Percentiles rank a stretch among this genome's conserved stretches.
These are phyloP conservation scores for Peromyscus eremicus DNA, from an alignment of 2,797 vertebrate genomes.

Conservation along the genomic window DNA sequence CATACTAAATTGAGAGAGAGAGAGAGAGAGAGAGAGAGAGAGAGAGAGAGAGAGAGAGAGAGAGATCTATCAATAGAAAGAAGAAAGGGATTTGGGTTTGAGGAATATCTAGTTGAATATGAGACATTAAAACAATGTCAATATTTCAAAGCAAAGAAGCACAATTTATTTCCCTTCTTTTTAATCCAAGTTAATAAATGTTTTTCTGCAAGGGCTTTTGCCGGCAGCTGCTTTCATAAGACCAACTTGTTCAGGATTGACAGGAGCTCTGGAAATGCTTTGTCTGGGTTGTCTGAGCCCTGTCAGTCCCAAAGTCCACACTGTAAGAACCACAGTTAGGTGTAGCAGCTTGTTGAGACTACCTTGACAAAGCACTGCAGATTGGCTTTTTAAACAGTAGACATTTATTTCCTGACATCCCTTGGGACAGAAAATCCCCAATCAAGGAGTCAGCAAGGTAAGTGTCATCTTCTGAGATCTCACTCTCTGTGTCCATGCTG, in stretches of 20 bases:
- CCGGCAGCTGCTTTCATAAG: constrained; percentile 14
- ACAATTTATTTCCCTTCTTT: constrained; percentile 18
- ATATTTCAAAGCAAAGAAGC: not conserved
- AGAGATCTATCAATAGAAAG: not conserved
- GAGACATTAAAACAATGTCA: not conserved
- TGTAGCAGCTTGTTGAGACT: not conserved
- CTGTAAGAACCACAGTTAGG: not conserved
- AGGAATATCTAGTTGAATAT: not conserved
- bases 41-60: not conserved
- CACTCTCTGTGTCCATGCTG: not conserved
- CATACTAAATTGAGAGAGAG: not conserved
- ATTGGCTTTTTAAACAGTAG: not conserved
- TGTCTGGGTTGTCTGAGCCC: not conserved
- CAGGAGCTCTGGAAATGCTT: not conserved
- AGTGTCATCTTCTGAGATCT: not conserved
- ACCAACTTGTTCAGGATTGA: not conserved
- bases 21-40: not conserved
- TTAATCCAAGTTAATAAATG: not conserved
- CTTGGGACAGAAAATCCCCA: not conserved
- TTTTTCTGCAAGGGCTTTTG: not conserved
- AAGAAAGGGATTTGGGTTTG: not conserved
- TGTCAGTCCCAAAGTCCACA: not conserved
- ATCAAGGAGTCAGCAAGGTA: not conserved
- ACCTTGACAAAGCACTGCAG: not conserved
- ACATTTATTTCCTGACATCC: not conserved